A percentile compares a stretch with the other conserved stretches of the same genome.
Conservation (phyloP, 2,888 invertebrate genomes). For the Pseudoips prasinana region DNA sequence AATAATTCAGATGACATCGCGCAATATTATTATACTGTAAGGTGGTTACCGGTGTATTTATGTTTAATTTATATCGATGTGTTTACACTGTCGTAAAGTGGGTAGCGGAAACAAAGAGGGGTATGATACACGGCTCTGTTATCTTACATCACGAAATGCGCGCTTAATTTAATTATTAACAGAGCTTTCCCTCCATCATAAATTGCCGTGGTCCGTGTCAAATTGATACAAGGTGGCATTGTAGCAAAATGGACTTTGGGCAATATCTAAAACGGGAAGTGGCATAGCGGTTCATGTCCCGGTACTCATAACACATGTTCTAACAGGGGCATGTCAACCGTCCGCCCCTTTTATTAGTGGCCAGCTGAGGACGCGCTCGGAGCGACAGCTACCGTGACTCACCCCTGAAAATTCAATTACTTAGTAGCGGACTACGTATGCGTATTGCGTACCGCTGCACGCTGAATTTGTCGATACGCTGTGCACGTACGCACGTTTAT, state of each 20-base stretch:
- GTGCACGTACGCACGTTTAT: slow-evolving; percentile 39
- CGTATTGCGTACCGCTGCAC: slow-evolving; percentile 50
- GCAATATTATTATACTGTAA: slow-evolving; percentile 14
- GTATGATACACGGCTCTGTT: slow-evolving; percentile 38
- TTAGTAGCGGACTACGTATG: slow-evolving; percentile 55
- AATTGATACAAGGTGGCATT: slow-evolving; percentile 38
- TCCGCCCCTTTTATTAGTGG: slow-evolving; percentile 51
- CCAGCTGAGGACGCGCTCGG: slow-evolving; percentile 35
- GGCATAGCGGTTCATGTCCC: slow-evolving; percentile 31
- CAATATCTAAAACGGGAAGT: slow-evolving; percentile 36
- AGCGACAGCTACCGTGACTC: slow-evolving; percentile 45
- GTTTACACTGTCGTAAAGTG: slow-evolving; percentile 14
- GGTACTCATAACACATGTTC: slow-evolving; percentile 49
- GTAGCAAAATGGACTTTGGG: slow-evolving; percentile 44
- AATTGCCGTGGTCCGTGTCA: slow-evolving; percentile 34
- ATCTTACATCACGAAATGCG: slow-evolving; percentile 36
- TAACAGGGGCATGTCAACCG: slow-evolving; percentile 53
- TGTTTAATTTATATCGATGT: slow-evolving; percentile 26
- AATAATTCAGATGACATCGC: slow-evolving; percentile 12
- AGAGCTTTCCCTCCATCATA: slow-evolving; percentile 44
- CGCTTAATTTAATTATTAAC: slow-evolving; percentile 57
- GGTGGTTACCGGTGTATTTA: slow-evolving; percentile 20
- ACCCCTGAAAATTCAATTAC: slow-evolving; percentile 71
- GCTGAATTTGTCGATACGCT: slow-evolving; percentile 47
- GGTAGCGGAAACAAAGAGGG: slow-evolving; percentile 26